Evolutionary conservation across 2,888 invertebrate species (phyloP).

Genomic region (Andricus curvator): DNA sequence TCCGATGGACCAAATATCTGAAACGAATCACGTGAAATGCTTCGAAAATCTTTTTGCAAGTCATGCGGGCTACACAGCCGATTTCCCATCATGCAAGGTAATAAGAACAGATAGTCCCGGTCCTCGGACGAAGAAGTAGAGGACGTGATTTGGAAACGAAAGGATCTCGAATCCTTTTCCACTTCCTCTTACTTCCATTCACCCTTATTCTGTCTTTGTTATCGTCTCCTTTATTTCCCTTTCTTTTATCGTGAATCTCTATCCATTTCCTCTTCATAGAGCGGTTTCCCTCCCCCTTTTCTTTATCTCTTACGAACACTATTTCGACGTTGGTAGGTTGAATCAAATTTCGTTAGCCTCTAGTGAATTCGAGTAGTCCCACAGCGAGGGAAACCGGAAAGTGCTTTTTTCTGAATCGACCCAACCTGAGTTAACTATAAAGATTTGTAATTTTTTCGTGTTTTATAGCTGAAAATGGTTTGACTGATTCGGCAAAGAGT

Average conservation of each 20-base stretch:
- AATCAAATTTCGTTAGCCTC: slow-evolving; percentile 18
- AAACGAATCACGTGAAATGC: slow-evolving; percentile 38
- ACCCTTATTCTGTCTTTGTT: slow-evolving; percentile 1
- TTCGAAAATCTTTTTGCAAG: slow-evolving; percentile 29
- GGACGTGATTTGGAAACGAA: slow-evolving; percentile 38
- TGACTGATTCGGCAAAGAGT: neutral
- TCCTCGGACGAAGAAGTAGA: slow-evolving; percentile 8
- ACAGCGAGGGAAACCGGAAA: neutral
- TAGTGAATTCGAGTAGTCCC: neutral
- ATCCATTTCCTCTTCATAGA: neutral
- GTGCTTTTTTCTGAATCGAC: neutral
- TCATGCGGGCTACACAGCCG: slow-evolving; percentile 8
- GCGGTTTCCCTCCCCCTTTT: neutral
- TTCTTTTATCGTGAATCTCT: slow-evolving; percentile 1
- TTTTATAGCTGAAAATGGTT: neutral
- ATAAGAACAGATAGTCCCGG: slow-evolving; percentile 26
- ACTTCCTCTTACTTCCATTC: neutral
- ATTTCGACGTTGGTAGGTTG: slow-evolving; percentile 16
- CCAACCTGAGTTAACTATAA: neutral
- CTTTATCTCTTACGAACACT: neutral
- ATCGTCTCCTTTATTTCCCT: neutral
- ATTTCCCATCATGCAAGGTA: slow-evolving; percentile 38
- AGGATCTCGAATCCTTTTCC: slow-evolving; percentile 19
- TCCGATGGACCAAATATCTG: slow-evolving; percentile 18
- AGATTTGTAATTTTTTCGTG: neutral